Evolutionary conservation across 1,140 invertebrate species (phyloP).

Genomic region (Trichonephila inaurata): DNA sequence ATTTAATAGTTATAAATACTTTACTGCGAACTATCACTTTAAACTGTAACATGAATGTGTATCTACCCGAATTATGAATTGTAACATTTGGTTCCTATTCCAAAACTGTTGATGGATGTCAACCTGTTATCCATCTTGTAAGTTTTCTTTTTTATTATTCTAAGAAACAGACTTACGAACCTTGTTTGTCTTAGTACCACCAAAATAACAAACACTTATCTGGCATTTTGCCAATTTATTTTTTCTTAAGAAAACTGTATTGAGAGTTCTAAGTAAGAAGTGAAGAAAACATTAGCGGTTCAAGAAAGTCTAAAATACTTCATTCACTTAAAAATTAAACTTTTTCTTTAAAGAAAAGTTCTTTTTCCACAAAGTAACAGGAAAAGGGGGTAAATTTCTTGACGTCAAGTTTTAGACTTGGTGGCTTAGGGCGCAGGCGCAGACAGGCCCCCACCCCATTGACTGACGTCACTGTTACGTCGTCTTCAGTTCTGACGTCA

Average conservation of each 20-base stretch:
- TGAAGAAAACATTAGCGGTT: not conserved
- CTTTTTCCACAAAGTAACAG: not conserved
- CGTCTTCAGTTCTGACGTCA: constrained; percentile 54
- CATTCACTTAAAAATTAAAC: not conserved
- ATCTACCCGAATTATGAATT: too few relatives aligned
- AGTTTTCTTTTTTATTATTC: not conserved
- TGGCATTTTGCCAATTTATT: constrained; percentile 3
- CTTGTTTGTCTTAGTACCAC: not conserved
- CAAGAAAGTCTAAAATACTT: not conserved
- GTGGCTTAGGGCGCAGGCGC: not conserved
- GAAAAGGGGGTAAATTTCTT: not conserved
- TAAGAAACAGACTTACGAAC: not conserved
- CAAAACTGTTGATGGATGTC: not conserved
- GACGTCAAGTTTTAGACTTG: not conserved
- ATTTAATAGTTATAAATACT: too few relatives aligned
- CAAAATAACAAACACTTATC: not conserved
- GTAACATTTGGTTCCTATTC: too few relatives aligned
- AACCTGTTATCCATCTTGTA: not conserved
- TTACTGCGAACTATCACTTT: too few relatives aligned
- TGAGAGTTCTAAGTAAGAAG: not conserved
- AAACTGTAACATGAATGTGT: too few relatives aligned
- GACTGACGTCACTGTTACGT: constrained; percentile 63
- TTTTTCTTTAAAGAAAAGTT: not conserved
- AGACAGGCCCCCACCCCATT: not conserved
- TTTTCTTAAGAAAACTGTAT: not conserved